A percentile compares a stretch with the other conserved stretches of the same genome.
These are phyloP conservation scores for Bilobella aurantiaca DNA, from an alignment of 1,140 invertebrate species.

Conservation along the genomic window DNA sequence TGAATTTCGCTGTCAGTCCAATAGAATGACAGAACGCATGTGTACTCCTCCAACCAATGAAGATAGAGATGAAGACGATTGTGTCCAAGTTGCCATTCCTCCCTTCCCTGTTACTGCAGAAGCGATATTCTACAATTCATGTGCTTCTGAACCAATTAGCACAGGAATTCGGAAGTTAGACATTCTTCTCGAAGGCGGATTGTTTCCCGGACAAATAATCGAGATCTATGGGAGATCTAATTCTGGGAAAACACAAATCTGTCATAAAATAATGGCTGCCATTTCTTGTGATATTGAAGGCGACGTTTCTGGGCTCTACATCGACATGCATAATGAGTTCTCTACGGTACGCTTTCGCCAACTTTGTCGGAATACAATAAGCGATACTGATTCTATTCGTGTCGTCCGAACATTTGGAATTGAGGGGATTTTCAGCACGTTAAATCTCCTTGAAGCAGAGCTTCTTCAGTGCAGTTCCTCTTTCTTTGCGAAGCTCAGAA, in stretches of 20 bases:
- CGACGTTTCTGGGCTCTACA: not conserved
- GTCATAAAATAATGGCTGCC: not conserved
- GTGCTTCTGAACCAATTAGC: not conserved
- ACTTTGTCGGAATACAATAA: not conserved
- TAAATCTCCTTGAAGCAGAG: not conserved
- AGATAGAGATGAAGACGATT: too few species aligned
- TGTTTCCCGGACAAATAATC: not conserved
- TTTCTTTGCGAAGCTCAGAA: not conserved
- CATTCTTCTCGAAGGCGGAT: not conserved
- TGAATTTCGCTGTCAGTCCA: too few species aligned
- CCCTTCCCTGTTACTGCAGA: not conserved
- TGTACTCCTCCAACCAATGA: too few species aligned
- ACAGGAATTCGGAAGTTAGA: not conserved
- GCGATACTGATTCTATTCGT: not conserved
- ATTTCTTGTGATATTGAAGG: not conserved
- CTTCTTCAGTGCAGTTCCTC: not conserved
- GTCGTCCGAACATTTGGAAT: not conserved
- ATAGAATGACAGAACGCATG: too few species aligned
- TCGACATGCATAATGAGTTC: not conserved
- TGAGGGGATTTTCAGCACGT: not conserved
- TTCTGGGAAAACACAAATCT: not conserved
- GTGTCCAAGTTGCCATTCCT: not conserved
- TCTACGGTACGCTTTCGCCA: not conserved
- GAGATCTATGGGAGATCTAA: not conserved
- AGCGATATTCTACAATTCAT: not conserved